Conservation (phyloP, 1,140 invertebrate genomes). For the Lepidurus packardi region DNA sequence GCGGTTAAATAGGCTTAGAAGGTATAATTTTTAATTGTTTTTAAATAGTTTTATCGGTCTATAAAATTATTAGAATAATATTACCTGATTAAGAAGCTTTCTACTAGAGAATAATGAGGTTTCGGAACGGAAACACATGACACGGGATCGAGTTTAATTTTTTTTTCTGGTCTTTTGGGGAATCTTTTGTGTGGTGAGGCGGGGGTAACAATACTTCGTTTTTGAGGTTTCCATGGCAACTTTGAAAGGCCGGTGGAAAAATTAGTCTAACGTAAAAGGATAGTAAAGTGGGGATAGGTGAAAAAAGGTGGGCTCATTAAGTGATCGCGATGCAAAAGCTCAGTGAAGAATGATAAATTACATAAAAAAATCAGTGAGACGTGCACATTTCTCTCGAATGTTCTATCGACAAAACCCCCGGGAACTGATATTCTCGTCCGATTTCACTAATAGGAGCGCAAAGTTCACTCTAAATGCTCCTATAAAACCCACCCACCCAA, state of each 20-base stretch:
- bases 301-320: conserved; percentile 6
- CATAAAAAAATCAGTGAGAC: conserved; percentile 14
- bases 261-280: not conserved
- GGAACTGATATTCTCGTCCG: conserved; percentile 18
- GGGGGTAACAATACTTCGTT: not conserved
- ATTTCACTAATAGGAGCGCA: conserved; percentile 14
- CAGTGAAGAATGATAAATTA: conserved; percentile 19
- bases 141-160: too few relatives aligned
- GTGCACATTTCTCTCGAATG: not conserved
- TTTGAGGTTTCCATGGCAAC: not conserved
- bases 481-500: not conserved
- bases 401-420: not conserved
- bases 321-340: conserved; percentile 12
- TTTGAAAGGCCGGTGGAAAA: conserved; percentile 14
- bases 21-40: too few relatives aligned
- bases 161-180: not conserved
- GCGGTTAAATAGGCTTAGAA: not conserved
- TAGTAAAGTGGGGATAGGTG: not conserved
- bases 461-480: conserved; percentile 19
- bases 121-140: too few relatives aligned
- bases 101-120: too few relatives aligned
- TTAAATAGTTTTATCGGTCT: too few relatives aligned
- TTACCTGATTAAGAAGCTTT: too few relatives aligned
- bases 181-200: conserved; percentile 1
- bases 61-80: too few relatives aligned